Evolutionary conservation across 37 sponge, comb jelly and placozoan genomes (phyloP).

Genomic region (Ianthella basta): DNA sequence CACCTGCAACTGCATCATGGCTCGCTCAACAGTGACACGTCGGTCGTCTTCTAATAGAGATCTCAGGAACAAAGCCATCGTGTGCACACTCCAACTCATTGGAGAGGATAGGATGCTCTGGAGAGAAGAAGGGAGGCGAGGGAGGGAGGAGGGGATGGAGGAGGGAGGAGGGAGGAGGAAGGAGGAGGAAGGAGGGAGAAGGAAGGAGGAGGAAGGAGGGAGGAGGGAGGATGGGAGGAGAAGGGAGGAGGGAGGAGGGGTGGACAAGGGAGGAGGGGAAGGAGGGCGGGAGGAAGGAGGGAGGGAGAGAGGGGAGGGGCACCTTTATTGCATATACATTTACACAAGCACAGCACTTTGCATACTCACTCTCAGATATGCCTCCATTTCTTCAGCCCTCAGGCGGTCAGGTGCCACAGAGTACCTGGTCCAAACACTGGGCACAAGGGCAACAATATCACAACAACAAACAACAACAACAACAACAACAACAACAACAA

Average conservation of each 20-base stretch:
- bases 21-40: slow-evolving; percentile 56
- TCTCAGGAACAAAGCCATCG: slow-evolving; percentile 52
- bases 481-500: neutral
- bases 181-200: neutral
- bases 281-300: neutral
- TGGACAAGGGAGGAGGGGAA: neutral
- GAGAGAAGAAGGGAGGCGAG: neutral
- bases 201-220: neutral
- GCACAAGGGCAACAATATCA: too few species aligned
- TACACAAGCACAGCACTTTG: neutral
- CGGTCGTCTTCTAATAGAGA: slow-evolving; percentile 44
- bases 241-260: slow-evolving; percentile 3
- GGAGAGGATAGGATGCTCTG: slow-evolving; percentile 62
- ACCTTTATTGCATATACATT: too few species aligned
- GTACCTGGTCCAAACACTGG: slow-evolving; percentile 39
- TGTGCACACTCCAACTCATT: slow-evolving; percentile 67
- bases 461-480: too few species aligned
- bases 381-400: slow-evolving; percentile 57
- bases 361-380: slow-evolving; percentile 62
- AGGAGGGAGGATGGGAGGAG: slow-evolving; percentile 28
- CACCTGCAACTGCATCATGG: slow-evolving; percentile 83
- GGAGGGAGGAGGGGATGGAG: too few species aligned
- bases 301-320: too few species aligned
- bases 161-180: neutral
- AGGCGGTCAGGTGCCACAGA: slow-evolving; percentile 51